A percentile compares a stretch with the other conserved stretches of the same genome.
Evolutionary conservation across 1,140 invertebrate genomes (phyloP).

Genomic region (Ips nitidus): DNA sequence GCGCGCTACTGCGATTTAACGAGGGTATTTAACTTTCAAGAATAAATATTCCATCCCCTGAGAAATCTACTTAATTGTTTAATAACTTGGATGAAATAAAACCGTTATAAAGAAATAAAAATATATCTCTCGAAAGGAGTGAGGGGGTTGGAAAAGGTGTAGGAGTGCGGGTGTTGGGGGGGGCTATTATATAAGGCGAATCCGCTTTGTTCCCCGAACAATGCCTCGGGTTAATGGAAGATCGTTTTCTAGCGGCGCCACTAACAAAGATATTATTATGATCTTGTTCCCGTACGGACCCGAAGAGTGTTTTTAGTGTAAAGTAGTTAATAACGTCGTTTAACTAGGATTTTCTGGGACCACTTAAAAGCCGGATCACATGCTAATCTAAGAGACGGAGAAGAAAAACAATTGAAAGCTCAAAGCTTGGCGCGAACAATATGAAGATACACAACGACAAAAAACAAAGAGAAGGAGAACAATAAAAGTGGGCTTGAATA

Average conservation of each 20-base stretch:
- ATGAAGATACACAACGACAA: background rate
- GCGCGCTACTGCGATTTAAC: constrained; percentile 21
- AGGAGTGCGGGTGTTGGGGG: no score
- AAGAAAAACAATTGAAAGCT: background rate
- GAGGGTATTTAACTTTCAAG: background rate
- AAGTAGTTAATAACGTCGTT: constrained; percentile 22
- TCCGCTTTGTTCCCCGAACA: constrained; percentile 27
- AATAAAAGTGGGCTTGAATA: background rate
- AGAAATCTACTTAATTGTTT: no score
- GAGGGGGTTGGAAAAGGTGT: no score
- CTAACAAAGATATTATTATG: constrained; percentile 30
- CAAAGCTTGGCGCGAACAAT: background rate
- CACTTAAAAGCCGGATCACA: background rate
- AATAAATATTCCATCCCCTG: background rate
- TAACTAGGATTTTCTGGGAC: background rate
- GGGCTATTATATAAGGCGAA: constrained; percentile 11
- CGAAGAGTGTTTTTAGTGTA: constrained; percentile 23
- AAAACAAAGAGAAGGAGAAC: background rate
- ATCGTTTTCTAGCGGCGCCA: constrained; percentile 22
- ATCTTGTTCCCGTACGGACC: constrained; percentile 25
- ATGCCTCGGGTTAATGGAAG: constrained; percentile 25
- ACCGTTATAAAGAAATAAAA: no score
- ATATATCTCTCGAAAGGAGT: no score
- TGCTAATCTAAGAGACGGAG: no score
- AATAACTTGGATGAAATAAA: no score